These are phyloP conservation scores for Pseudococcus longispinus DNA, from an alignment of 2,888 invertebrate genomes.

Conservation along the genomic window DNA sequence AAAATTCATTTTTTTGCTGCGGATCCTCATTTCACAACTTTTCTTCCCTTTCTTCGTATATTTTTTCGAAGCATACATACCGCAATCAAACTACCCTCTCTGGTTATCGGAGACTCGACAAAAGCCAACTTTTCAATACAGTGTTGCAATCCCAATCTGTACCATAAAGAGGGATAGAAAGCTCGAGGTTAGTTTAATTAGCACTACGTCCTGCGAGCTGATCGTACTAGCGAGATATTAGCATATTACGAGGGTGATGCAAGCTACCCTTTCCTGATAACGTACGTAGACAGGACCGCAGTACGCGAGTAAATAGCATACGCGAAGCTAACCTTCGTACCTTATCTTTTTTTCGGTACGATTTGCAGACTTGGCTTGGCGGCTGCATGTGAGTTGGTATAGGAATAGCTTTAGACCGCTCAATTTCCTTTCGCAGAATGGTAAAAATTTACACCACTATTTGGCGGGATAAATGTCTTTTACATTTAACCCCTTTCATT, in stretches of 20 bases:
- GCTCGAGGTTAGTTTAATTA: neutral
- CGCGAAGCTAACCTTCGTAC: constrained; percentile 3
- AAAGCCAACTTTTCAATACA: neutral
- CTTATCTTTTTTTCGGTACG: constrained; percentile 3
- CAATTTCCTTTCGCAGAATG: constrained; percentile 2
- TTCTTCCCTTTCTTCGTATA: neutral
- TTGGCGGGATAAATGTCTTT: constrained; percentile 35
- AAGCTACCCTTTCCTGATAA: neutral
- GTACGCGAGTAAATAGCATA: neutral
- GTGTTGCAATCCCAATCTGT: neutral
- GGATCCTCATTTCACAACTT: neutral
- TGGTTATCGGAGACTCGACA: neutral
- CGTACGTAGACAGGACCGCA: neutral
- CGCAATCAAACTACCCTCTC: neutral
- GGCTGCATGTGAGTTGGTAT: neutral
- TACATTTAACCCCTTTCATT: constrained; percentile 48
- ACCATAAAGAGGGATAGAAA: neutral
- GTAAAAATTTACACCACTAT: constrained; percentile 45
- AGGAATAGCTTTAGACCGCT: constrained; percentile 7
- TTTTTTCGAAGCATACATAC: neutral
- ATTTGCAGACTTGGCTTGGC: neutral
- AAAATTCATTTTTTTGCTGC: too few relatives aligned
- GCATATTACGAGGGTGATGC: constrained; percentile 31
- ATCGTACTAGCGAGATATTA: constrained; percentile 15
- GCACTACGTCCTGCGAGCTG: neutral